These are phyloP conservation scores for Tricholauxania praeusta DNA, from an alignment of 2,888 invertebrate species.

Conservation along the genomic window DNA sequence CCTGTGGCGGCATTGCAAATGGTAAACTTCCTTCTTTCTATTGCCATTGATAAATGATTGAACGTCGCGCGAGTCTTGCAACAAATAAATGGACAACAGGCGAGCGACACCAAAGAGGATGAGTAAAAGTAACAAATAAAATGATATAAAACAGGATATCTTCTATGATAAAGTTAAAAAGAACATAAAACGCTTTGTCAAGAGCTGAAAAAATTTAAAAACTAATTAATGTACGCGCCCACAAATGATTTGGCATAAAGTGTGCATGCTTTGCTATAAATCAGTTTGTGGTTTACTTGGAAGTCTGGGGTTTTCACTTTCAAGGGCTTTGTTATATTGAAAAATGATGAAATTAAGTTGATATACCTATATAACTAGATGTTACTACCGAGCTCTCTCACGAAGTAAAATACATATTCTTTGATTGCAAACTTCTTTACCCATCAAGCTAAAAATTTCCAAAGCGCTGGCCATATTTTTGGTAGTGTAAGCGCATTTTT, in stretches of 20 bases:
- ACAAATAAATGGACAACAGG: constrained; percentile 35
- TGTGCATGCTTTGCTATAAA: neutral
- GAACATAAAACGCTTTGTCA: no score
- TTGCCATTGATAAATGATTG: constrained; percentile 44
- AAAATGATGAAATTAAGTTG: no score
- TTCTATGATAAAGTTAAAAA: neutral
- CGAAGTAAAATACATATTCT: no score
- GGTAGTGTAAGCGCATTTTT: no score
- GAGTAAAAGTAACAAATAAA: neutral
- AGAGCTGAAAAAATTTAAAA: constrained; percentile 16
- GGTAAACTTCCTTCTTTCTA: constrained; percentile 23
- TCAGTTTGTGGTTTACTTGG: no score
- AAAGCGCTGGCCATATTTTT: no score
- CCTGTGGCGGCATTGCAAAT: constrained; percentile 31
- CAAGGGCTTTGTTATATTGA: no score
- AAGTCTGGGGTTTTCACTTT: no score
- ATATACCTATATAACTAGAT: no score
- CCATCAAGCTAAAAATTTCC: no score
- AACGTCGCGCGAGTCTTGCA: constrained; percentile 35
- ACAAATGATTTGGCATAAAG: constrained; percentile 4
- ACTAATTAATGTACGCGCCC: constrained; percentile 28
- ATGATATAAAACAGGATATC: neutral
- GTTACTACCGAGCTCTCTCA: no score
- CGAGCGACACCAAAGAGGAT: constrained; percentile 5
- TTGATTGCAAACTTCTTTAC: no score